Base-by-base conservation (phyloP, 1,140 invertebrate genomes). In the Thaumetopoea pityocampa region DNA sequence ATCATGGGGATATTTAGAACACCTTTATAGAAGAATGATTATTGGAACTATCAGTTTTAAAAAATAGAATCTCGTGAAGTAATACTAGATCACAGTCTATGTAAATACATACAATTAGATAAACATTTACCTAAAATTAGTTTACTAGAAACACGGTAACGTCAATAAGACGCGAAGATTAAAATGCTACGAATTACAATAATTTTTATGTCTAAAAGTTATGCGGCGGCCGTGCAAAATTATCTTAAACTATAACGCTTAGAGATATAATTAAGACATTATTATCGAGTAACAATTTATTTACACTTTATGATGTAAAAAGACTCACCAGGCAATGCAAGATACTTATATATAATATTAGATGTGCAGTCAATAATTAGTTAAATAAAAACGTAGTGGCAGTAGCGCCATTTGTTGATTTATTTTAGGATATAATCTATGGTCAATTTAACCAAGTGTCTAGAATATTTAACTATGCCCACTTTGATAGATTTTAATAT, bases 31-130 rank as follows among this genome's bases (percentile, higher is more conserved):
- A 33, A 18, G 17, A 9, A 19, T 20, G n/a, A n/a, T 10, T 9
- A 38, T 38, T 17, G 6, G n/a, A 19, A 4, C 37, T 41, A 28
- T 32, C 32, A n/a, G 23, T 72, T 76, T 76, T 70, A 69, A 78
- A 70, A 78, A n/a, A n/a, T 77, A 82, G 73, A 77, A 76, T 60
- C 49, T 69, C 69, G 66, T 61, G 65, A 78, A 80, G 70, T 80
- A 78, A 80, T 51, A 64, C 76, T 83, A 83, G 70, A 83, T 83
- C 79, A 83, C 79, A 83, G 79, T 77, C 73, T 83, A 77, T 83
- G 61, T 68, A 67, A 78, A 62, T 72, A 69, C 59, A 67, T 61
- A 37, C 53, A 66, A 62, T 73, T 66, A 76, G 64, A 63, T 76
- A 71, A 68, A 78, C 59, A 67, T 66, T 67, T 69, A 67, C 45